A percentile compares a stretch with the other conserved stretches of the same genome.
Conservation (phyloP, 1,140 invertebrate species). For the Venustaconcha ellipsiformis region DNA sequence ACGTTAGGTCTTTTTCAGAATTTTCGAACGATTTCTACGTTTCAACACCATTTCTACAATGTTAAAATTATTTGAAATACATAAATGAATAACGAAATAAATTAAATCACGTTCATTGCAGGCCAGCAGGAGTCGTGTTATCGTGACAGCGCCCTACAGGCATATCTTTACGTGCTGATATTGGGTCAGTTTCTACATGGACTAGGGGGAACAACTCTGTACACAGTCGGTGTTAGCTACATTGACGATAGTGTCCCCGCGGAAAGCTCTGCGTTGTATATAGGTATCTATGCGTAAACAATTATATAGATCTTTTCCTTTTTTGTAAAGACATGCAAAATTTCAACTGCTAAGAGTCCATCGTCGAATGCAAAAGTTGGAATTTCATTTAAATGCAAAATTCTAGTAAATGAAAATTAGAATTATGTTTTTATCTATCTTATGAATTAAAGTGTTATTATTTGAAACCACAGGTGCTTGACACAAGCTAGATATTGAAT, state of each 20-base stretch:
- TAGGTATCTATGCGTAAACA: constrained; percentile 71
- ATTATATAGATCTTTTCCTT: not conserved
- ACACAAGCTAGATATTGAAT: too few relatives aligned
- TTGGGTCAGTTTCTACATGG: constrained; percentile 88
- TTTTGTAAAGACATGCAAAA: too few relatives aligned
- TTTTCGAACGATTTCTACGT: not conserved
- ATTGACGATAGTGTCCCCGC: constrained; percentile 43
- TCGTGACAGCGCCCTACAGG: constrained; percentile 23
- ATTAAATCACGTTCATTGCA: too few relatives aligned
- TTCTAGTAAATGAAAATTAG: too few relatives aligned
- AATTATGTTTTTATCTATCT: too few relatives aligned
- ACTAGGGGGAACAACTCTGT: constrained; percentile 84
- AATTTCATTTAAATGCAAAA: too few relatives aligned
- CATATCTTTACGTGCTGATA: constrained; percentile 78
- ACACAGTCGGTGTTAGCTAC: constrained; percentile 40
- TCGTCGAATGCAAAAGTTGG: too few relatives aligned
- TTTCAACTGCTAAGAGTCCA: too few relatives aligned
- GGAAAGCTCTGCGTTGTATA: constrained; percentile 56
- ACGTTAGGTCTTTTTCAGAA: not conserved
- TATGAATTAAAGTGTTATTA: too few relatives aligned
- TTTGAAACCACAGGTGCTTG: too few relatives aligned
- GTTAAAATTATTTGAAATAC: not conserved
- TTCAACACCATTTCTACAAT: not conserved
- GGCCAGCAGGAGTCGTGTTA: too few relatives aligned
- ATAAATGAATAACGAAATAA: not conserved